Evolutionary conservation across 2,888 invertebrate species (phyloP).

Genomic region (Macaria notata): DNA sequence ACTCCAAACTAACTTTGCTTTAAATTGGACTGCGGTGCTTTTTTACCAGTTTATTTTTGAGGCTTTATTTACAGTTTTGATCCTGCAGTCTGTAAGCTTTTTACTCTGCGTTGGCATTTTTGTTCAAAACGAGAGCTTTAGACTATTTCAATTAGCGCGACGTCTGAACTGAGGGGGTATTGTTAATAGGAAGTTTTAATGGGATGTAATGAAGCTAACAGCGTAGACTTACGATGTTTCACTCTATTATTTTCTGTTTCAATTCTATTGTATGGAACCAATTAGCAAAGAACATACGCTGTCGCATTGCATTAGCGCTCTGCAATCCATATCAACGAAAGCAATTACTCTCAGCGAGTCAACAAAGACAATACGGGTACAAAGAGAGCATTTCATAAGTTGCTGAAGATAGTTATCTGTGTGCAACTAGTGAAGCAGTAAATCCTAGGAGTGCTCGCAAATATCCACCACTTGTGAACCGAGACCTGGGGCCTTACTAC

Average conservation of each 20-base stretch:
- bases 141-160: conserved; percentile 14
- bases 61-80: conserved; percentile 24
- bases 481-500: conserved; percentile 54
- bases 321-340: conserved; percentile 63
- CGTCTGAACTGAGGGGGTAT: conserved; percentile 6
- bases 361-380: conserved; percentile 62
- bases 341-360: conserved; percentile 67
- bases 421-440: conserved; percentile 75
- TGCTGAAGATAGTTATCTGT: conserved; percentile 68
- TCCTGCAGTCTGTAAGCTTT: conserved; percentile 20
- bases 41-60: conserved; percentile 31
- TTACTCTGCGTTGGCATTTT: conserved; percentile 15
- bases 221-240: conserved; percentile 37
- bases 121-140: conserved; percentile 2
- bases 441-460: conserved; percentile 68
- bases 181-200: conserved; percentile 13
- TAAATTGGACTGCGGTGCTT: conserved; percentile 32
- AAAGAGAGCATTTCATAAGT: conserved; percentile 75
- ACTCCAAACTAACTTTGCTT: conserved; percentile 39
- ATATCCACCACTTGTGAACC: conserved; percentile 57
- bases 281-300: conserved; percentile 69
- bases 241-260: too few relatives aligned
- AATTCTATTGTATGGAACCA: conserved; percentile 24
- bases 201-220: conserved; percentile 14
- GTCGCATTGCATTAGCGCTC: conserved; percentile 65